Evolutionary conservation across 2,888 invertebrate species (phyloP), one percentile per base, ranked within the genome.

Genomic region (Habrosyne pyritoides): DNA sequence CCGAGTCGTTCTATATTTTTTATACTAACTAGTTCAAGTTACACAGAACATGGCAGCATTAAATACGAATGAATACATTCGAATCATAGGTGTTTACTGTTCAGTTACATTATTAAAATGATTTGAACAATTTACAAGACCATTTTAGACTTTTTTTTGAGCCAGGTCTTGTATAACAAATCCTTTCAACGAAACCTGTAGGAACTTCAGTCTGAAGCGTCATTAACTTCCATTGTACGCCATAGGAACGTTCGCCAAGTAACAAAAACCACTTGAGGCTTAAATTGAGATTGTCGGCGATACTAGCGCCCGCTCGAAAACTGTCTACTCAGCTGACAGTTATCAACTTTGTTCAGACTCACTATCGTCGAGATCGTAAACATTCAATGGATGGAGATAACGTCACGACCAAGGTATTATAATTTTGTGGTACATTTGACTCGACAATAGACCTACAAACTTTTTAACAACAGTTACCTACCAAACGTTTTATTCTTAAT

Each of bases 201-300:
- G 75, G 75, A 81, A 84, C 86, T 86, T 87, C 86, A 84, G 71
- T 55, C 78, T 80, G 75, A 74, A 75, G 79, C 79, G 76, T 87
- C 87, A 86, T 89, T 89, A 88, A 83, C 78, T 84, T 77, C 81
- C 83, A 87, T 88, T 87, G 84, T 87, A 75, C 63, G 71, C 60
- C 63, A 69, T 67, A 75, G 65, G 77, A 77, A 74, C 77, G 70
- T 71, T 82, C 77, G 75, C 75, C 80, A 84, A 85, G 82, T 81
- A 83, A 83, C 79, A 77, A 83, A 84, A 86, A 86, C 81, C 84
- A 80, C 84, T 88, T 75, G 80, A 82, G 75, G 79, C 74, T 81
- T 84, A 84, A 86, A 87, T 89, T 86, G 83, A 89, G 87, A 88
- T 86, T 81, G 81, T 72, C 76, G 74, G 69, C 66, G 79, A 84